Percentiles rank a stretch among this genome's conserved stretches.
These are phyloP conservation scores for Drosophila equinoxialis DNA, from an alignment of 1,140 invertebrate genomes.

Conservation along the genomic window DNA sequence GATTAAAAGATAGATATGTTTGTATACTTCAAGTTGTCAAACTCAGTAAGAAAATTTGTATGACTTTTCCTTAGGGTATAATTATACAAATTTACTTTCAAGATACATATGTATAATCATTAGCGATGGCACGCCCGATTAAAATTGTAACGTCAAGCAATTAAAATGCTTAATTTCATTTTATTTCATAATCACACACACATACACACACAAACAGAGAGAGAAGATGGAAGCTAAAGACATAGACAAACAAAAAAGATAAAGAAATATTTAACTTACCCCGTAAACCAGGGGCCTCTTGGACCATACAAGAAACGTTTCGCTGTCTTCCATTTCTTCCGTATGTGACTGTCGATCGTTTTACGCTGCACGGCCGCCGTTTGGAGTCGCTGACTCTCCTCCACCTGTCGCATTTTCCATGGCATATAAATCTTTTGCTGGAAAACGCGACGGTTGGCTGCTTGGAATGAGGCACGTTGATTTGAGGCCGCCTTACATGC, in stretches of 20 bases:
- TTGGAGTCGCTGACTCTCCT: slow-evolving; percentile 84
- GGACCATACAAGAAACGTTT: slow-evolving; percentile 85
- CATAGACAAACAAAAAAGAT: background rate
- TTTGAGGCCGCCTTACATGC: slow-evolving; percentile 85
- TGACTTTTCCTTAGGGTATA: too few relatives aligned
- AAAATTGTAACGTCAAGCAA: slow-evolving; percentile 66
- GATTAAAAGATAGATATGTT: too few relatives aligned
- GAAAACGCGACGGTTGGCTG: slow-evolving; percentile 86
- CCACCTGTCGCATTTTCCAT: slow-evolving; percentile 83
- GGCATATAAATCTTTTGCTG: slow-evolving; percentile 85
- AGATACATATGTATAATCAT: slow-evolving; percentile 34
- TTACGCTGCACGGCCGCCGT: slow-evolving; percentile 83
- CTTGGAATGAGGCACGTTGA: slow-evolving; percentile 85
- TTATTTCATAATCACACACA: slow-evolving; percentile 59
- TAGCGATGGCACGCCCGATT: slow-evolving; percentile 65
- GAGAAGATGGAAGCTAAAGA: background rate
- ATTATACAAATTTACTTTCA: slow-evolving; percentile 30
- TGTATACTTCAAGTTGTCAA: too few relatives aligned
- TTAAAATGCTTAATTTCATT: slow-evolving; percentile 56
- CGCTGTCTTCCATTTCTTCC: slow-evolving; percentile 85
- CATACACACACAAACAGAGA: background rate
- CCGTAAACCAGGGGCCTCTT: slow-evolving; percentile 85
- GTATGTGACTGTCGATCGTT: slow-evolving; percentile 84
- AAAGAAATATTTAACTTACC: slow-evolving; percentile 74
- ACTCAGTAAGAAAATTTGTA: too few relatives aligned